Evolutionary conservation across 1,140 invertebrate genomes (phyloP).

Genomic region (Calephelis nemesis): DNA sequence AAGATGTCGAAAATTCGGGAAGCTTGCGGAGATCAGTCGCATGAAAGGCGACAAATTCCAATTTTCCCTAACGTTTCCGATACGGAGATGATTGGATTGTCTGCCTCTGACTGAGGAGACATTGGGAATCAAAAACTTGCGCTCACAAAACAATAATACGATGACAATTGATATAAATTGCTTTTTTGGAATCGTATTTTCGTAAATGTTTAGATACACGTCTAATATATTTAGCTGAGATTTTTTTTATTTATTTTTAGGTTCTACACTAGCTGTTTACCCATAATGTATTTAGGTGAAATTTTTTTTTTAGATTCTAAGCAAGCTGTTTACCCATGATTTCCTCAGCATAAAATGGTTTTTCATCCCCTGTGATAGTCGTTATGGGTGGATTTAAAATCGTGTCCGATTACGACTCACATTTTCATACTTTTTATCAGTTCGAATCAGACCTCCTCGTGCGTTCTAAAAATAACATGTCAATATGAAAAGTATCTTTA

Average conservation of each 20-base stretch:
- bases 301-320: neutral
- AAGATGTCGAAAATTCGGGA: slow-evolving; percentile 26
- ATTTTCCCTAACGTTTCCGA: slow-evolving; percentile 36
- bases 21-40: slow-evolving; percentile 35
- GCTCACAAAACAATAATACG: slow-evolving; percentile 12
- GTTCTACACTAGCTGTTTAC: neutral
- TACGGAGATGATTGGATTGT: slow-evolving; percentile 32
- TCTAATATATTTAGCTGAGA: too few species aligned
- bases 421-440: too few species aligned
- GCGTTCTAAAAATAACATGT: too few species aligned
- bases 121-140: slow-evolving; percentile 9
- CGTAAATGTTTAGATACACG: neutral
- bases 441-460: too few species aligned
- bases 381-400: too few species aligned
- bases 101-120: slow-evolving; percentile 18
- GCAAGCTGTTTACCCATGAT: too few species aligned
- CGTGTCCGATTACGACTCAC: too few species aligned
- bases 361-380: too few species aligned
- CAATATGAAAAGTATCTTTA: too few species aligned
- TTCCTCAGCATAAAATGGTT: too few species aligned
- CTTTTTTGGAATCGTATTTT: slow-evolving; percentile 6
- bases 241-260: neutral
- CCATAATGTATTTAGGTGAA: too few species aligned
- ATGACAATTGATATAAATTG: slow-evolving; percentile 13
- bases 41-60: slow-evolving; percentile 34